phyloP scores from a whole-genome alignment of 2,888 invertebrate genomes.

The Agrochola lychnidis region DNA sequence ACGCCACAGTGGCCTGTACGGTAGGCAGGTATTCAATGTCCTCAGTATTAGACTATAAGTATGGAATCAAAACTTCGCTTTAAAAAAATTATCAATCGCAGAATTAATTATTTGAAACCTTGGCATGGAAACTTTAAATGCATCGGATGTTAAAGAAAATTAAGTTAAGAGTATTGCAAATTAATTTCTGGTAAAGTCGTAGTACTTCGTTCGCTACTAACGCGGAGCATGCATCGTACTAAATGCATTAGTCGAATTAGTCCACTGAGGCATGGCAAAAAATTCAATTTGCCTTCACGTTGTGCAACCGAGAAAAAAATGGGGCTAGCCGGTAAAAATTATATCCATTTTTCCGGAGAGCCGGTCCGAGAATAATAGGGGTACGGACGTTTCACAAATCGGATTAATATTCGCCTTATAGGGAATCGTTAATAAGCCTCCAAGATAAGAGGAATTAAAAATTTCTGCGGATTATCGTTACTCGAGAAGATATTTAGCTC shows the following conservation, averaged over 20 bases:
- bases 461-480: constrained; percentile 41
- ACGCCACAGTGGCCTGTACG: not conserved
- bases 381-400: constrained; percentile 81
- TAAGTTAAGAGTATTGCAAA: constrained; percentile 50
- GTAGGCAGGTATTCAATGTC: too few species aligned
- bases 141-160: constrained; percentile 25
- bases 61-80: not conserved
- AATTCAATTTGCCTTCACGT: constrained; percentile 88
- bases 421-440: constrained; percentile 78
- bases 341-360: constrained; percentile 85
- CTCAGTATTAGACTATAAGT: not conserved
- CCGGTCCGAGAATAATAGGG: constrained; percentile 79
- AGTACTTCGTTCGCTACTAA: constrained; percentile 40
- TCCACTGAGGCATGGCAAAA: constrained; percentile 87
- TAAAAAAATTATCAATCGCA: not conserved
- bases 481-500: not conserved
- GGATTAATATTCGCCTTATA: constrained; percentile 84
- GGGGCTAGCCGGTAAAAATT: constrained; percentile 83
- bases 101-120: not conserved
- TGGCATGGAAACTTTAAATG: not conserved
- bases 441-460: constrained; percentile 51
- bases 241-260: constrained; percentile 89
- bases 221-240: constrained; percentile 82
- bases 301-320: constrained; percentile 80
- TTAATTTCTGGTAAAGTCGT: constrained; percentile 66